Base-by-base conservation (phyloP, 2,888 invertebrate species). In the Dasysyrphus tricinctus region DNA sequence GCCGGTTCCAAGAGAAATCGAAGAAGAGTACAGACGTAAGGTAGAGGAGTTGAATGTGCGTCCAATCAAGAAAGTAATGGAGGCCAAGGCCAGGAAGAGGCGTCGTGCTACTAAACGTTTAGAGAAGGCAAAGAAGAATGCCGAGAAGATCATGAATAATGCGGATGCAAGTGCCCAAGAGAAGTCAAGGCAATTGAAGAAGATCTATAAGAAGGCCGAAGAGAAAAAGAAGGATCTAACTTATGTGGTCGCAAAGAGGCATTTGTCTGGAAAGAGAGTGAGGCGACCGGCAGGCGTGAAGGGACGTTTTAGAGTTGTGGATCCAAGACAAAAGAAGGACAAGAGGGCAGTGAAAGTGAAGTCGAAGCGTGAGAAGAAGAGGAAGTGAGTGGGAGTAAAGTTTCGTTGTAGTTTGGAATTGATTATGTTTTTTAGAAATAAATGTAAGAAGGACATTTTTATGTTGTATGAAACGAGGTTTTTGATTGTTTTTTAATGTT, bases 51-150 rank as follows among this genome's bases (percentile, higher is more conserved):
- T 99, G 49, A 98, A 99, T 93, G 97, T 96, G 0, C 94, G 98
- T 84, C 98, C 99, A 14, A 98, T 99, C 86, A 99, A 99, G 93
- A 99, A 99, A 93, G 97, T 99, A 0, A 95, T 98, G 89, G 98
- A 99, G 93, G 99, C 99, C 0, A 99, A 98, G 93, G 98, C 98
- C 0, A 95, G 99, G 76, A 99, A 99, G 94, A 98, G 98, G 96
- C 96, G 96, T 92, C 96, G 98, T 88, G 96, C 97, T 88, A 92
- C 97, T 80, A 96, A 95, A 90, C 96, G 96, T 91, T 93, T 99
- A 93, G 97, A 98, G 88, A 97, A 96, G 90, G 98, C 98, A 0
- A 97, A 98, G 93, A 99, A 99, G 94, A 98, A 97, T 93, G 97
- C 98, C 0, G 99, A 99, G 91, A 95, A 95, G n/a, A 94, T 99